phyloP scores from a whole-genome alignment of 2,888 invertebrate genomes.

The Drosophila atroscutellata region DNA sequence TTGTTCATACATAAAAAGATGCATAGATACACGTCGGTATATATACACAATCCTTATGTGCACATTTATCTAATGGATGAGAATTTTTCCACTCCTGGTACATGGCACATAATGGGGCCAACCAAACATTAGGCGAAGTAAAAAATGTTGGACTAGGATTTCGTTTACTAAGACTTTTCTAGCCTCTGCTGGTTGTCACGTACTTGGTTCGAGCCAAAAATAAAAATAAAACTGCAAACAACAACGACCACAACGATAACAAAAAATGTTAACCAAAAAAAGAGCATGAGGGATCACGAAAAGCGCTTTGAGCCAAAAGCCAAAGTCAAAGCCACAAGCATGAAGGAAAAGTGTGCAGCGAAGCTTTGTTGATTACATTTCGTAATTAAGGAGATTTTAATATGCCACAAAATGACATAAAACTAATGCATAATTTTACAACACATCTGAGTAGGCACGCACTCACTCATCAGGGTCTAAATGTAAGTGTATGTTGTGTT shows the following conservation, averaged over 20 bases:
- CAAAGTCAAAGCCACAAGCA: constrained; percentile 10
- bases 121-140: constrained; percentile 47
- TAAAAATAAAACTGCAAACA: background rate
- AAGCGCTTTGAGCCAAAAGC: constrained; percentile 29
- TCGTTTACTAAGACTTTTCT: constrained; percentile 74
- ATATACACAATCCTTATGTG: constrained; percentile 23
- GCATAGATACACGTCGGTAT: background rate
- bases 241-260: constrained; percentile 30
- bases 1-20: constrained; percentile 10
- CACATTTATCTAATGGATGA: constrained; percentile 55
- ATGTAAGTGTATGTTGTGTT: background rate
- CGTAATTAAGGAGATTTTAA: constrained; percentile 80
- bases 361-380: constrained; percentile 75
- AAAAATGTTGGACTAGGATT: constrained; percentile 64
- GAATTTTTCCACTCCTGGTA: constrained; percentile 22
- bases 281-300: constrained; percentile 44
- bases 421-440: constrained; percentile 82
- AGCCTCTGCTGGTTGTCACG: constrained; percentile 54
- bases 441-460: constrained; percentile 76
- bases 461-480: constrained; percentile 48
- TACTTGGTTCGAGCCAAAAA: constrained; percentile 40
- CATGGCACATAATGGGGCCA: constrained; percentile 24
- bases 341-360: constrained; percentile 47
- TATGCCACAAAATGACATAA: constrained; percentile 81
- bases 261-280: constrained; percentile 55